Percentiles rank a stretch among this genome's conserved stretches.
Conservation (phyloP, 1,140 invertebrate genomes). For the Drosophila setifemur region DNA sequence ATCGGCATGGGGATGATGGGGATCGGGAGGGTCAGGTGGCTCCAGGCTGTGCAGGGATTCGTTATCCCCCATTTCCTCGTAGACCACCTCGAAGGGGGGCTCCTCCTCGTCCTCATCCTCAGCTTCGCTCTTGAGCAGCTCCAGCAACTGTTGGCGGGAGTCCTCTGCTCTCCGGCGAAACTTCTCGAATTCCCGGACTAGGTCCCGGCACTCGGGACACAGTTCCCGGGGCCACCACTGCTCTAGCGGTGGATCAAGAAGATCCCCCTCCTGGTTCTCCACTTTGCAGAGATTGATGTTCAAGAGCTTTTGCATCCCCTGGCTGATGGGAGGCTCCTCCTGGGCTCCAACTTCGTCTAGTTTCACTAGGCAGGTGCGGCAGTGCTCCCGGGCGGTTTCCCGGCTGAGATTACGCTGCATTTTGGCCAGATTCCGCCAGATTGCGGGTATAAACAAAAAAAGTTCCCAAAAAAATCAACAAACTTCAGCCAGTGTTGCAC, state of each 20-base stretch:
- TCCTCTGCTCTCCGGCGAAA: constrained; percentile 40
- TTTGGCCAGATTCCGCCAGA: not conserved
- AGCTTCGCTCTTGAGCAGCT: constrained; percentile 2
- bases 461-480: not conserved
- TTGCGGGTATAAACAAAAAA: constrained; percentile 9
- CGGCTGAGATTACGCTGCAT: constrained; percentile 13
- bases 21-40: constrained; percentile 3
- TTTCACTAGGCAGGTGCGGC: constrained; percentile 53
- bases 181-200: constrained; percentile 21
- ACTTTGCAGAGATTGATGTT: not conserved
- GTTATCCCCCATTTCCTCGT: constrained; percentile 13
- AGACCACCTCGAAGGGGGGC: constrained; percentile 51
- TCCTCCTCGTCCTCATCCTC: not conserved
- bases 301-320: constrained; percentile 29
- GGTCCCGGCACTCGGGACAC: constrained; percentile 29
- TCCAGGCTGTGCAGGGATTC: constrained; percentile 5
- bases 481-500: not conserved
- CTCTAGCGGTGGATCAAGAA: not conserved
- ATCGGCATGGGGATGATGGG: constrained; percentile 38
- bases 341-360: constrained; percentile 13
- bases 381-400: constrained; percentile 29
- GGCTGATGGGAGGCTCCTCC: not conserved
- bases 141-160: constrained; percentile 26
- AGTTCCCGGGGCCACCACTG: constrained; percentile 27
- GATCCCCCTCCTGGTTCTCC: constrained; percentile 2